Conservation (phyloP, 2,888 invertebrate genomes). For the Nomada fabriciana region DNA sequence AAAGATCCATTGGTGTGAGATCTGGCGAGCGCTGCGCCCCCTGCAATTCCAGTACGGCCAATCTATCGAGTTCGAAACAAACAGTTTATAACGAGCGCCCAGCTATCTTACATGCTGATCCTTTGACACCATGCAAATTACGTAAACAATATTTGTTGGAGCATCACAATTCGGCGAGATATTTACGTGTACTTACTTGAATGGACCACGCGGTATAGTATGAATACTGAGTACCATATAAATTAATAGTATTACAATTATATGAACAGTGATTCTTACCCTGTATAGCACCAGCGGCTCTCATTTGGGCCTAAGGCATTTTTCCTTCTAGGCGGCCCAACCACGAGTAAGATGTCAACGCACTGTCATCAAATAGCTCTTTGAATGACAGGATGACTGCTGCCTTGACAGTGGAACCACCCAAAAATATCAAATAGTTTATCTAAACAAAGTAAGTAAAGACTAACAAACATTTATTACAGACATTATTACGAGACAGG, state of each 20-base stretch:
- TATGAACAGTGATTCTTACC: background rate
- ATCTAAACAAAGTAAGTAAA: slow-evolving; percentile 1
- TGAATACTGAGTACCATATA: background rate
- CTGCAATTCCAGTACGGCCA: too few species aligned
- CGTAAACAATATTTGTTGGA: slow-evolving; percentile 12
- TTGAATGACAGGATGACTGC: background rate
- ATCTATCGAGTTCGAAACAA: too few species aligned
- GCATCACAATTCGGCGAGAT: background rate
- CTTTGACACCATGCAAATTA: background rate
- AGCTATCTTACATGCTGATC: background rate
- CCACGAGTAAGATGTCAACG: background rate
- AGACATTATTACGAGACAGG: too few species aligned
- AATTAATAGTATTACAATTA: background rate
- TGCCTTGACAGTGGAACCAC: background rate
- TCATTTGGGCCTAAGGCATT: background rate
- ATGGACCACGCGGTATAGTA: slow-evolving; percentile 3
- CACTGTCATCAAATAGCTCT: background rate
- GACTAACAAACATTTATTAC: background rate
- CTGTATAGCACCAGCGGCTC: background rate
- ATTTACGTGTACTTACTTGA: slow-evolving; percentile 12
- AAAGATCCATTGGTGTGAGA: too few species aligned
- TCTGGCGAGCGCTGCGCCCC: too few species aligned
- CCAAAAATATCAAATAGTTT: background rate
- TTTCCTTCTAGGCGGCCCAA: background rate
- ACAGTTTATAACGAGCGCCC: too few species aligned